Evolutionary conservation across 2,113 vertebrate genomes (phyloP).

Genomic region (Burhinus oedicnemus): DNA sequence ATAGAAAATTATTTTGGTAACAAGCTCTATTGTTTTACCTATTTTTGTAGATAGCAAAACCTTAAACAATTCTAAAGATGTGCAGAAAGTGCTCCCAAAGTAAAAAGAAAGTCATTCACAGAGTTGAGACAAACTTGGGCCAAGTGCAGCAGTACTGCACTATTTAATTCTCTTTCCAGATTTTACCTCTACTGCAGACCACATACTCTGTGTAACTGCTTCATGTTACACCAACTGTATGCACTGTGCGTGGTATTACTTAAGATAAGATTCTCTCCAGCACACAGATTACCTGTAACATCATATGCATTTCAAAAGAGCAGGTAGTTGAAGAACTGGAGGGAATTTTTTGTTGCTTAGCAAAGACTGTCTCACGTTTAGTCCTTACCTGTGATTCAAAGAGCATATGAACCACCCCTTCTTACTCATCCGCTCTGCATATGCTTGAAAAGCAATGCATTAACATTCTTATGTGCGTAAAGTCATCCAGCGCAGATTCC

Average conservation of each 20-base stretch:
- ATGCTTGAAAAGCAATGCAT: not conserved
- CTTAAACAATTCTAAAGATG: not conserved
- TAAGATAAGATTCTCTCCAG: not conserved
- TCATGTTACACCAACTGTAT: not conserved
- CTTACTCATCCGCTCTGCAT: not conserved
- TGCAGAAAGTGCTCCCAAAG: not conserved
- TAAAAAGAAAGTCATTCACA: not conserved
- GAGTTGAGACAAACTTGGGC: not conserved
- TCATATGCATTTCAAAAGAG: not conserved
- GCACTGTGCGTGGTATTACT: no score
- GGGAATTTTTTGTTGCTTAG: not conserved
- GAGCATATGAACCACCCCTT: not conserved
- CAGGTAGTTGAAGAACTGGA: not conserved
- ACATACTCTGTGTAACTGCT: not conserved
- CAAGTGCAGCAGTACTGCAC: not conserved
- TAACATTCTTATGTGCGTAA: not conserved
- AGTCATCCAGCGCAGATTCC: not conserved
- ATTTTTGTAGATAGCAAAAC: not conserved
- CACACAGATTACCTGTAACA: not conserved
- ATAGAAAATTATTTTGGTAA: not conserved
- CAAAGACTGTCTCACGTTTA: not conserved
- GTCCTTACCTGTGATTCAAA: not conserved
- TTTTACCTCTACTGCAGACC: not conserved
- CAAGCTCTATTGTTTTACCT: not conserved
- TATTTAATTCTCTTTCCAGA: not conserved